Evolutionary conservation across 2,888 invertebrate genomes (phyloP).

Genomic region (Calliopum simillimum): DNA sequence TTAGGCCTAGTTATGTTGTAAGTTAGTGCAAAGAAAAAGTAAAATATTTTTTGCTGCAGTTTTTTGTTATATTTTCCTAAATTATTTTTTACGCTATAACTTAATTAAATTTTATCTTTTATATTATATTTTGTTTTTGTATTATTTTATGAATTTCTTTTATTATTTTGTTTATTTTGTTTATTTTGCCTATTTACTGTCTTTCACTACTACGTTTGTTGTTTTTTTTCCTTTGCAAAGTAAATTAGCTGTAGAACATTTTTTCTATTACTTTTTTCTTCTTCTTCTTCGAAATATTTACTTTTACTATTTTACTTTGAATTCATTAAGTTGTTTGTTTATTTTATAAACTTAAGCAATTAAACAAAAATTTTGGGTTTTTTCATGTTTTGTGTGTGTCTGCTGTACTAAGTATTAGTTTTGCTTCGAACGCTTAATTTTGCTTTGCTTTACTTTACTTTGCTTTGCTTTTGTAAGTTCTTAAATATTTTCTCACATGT

Average conservation of each 20-base stretch:
- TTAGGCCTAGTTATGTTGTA: no score
- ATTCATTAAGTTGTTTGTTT: constrained; percentile 25
- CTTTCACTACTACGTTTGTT: constrained; percentile 12
- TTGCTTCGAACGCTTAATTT: constrained; percentile 26
- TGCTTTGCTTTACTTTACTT: constrained; percentile 46
- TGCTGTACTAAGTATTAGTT: constrained; percentile 28
- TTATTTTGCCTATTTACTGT: constrained; percentile 28
- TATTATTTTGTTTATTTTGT: constrained; percentile 23
- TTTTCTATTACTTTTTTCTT: constrained; percentile 27
- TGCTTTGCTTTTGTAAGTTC: constrained; percentile 58
- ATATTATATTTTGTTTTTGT: constrained; percentile 33
- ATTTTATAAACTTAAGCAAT: constrained; percentile 26
- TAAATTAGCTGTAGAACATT: constrained; percentile 29
- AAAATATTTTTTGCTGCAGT: constrained; percentile 5
- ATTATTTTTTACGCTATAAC: constrained; percentile 36
- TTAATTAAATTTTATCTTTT: constrained; percentile 40
- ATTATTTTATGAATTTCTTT: constrained; percentile 17
- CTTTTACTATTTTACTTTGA: constrained; percentile 33
- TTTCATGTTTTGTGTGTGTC: constrained; percentile 22
- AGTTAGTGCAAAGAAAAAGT: background rate
- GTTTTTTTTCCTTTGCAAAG: constrained; percentile 32
- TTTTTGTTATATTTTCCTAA: constrained; percentile 13
- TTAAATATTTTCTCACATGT: constrained; percentile 42
- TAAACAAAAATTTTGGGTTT: constrained; percentile 29
- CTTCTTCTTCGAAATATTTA: constrained; percentile 17